These are phyloP conservation scores for Drosophila nasuta DNA, from an alignment of 1,140 invertebrate species.

Conservation along the genomic window DNA sequence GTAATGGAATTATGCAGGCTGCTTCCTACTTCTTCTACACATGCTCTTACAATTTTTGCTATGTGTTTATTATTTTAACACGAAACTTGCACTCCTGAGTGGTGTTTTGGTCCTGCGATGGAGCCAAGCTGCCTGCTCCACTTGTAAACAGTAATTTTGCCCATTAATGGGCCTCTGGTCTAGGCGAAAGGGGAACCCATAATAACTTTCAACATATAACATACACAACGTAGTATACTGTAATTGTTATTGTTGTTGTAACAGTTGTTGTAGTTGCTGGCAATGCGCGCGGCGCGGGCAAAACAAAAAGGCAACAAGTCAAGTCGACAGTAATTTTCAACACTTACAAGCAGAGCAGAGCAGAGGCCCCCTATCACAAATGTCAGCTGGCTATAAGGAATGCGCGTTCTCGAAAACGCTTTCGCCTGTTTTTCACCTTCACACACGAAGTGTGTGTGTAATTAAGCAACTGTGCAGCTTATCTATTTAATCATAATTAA, in stretches of 20 bases:
- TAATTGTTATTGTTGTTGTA: slow-evolving; percentile 59
- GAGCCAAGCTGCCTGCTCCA: slow-evolving; percentile 44
- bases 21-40: slow-evolving; percentile 17
- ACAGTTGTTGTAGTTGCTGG: slow-evolving; percentile 50
- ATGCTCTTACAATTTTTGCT: slow-evolving; percentile 78
- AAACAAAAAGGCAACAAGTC: slow-evolving; percentile 82
- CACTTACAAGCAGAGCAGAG: slow-evolving; percentile 67
- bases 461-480: neutral
- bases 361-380: slow-evolving; percentile 37
- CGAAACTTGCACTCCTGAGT: slow-evolving; percentile 74
- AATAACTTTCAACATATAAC: slow-evolving; percentile 4
- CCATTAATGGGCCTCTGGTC: slow-evolving; percentile 74
- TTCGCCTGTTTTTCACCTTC: slow-evolving; percentile 26
- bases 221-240: slow-evolving; percentile 9
- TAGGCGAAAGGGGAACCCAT: slow-evolving; percentile 15
- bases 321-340: slow-evolving; percentile 83
- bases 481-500: slow-evolving; percentile 14
- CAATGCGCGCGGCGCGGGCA: slow-evolving; percentile 30
- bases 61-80: slow-evolving; percentile 84
- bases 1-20: slow-evolving; percentile 74
- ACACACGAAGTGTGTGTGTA: too few relatives aligned
- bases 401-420: slow-evolving; percentile 51
- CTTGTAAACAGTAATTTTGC: slow-evolving; percentile 83
- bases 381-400: slow-evolving; percentile 43
- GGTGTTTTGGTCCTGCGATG: neutral